Conservation (phyloP, 2,888 invertebrate genomes). For the Drosophila gaucha region DNA sequence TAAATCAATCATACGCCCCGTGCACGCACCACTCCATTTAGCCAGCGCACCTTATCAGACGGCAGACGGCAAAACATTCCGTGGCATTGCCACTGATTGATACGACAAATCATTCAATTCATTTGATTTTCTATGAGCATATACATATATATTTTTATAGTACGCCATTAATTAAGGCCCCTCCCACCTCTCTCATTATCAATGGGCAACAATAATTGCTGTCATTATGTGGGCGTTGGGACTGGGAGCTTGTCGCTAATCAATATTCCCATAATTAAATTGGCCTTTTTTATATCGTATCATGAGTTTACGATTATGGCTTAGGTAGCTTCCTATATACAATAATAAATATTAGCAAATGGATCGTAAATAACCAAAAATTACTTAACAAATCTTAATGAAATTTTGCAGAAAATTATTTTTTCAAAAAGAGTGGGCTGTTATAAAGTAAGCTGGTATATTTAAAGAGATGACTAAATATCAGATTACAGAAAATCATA, state of each 20-base stretch:
- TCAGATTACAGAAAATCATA: too few relatives aligned
- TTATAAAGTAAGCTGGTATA: too few relatives aligned
- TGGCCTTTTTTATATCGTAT: neutral
- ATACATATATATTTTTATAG: constrained; percentile 19
- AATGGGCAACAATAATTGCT: constrained; percentile 17
- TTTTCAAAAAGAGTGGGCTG: too few relatives aligned
- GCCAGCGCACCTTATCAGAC: constrained; percentile 37
- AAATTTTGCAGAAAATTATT: too few relatives aligned
- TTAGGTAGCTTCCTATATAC: neutral
- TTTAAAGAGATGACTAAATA: too few relatives aligned
- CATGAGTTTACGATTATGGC: neutral
- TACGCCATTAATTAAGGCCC: constrained; percentile 37
- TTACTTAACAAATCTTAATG: neutral
- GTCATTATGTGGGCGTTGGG: constrained; percentile 8
- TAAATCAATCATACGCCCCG: constrained; percentile 65
- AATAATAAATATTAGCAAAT: neutral
- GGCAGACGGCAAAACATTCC: constrained; percentile 14
- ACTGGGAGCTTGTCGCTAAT: neutral
- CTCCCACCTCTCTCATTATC: constrained; percentile 2
- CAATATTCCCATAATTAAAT: constrained; percentile 5
- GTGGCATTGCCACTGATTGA: constrained; percentile 34
- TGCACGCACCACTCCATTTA: constrained; percentile 29
- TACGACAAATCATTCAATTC: constrained; percentile 27
- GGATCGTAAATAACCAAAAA: neutral
- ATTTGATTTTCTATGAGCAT: constrained; percentile 13